A percentile compares a stretch with the other conserved stretches of the same genome.
Evolutionary conservation across 2,888 invertebrate genomes (phyloP).

Genomic region (Mellilla xanthometata): DNA sequence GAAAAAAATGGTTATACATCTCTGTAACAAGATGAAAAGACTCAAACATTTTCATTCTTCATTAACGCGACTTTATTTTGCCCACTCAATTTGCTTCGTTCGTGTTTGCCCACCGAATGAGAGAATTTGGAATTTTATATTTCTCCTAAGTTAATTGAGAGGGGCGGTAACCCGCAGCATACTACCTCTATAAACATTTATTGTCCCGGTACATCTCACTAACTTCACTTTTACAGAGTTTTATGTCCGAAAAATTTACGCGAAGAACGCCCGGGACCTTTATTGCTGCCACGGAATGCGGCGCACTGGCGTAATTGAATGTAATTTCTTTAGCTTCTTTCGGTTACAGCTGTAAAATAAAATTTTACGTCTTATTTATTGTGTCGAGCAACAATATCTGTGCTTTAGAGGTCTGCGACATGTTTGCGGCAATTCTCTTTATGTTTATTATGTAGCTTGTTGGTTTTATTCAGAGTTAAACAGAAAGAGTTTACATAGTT

Average conservation of each 20-base stretch:
- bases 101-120: conserved; percentile 74
- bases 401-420: conserved; percentile 15
- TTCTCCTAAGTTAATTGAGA: conserved; percentile 70
- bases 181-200: conserved; percentile 75
- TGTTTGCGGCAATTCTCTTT: not conserved
- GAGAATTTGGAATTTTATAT: conserved; percentile 65
- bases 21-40: conserved; percentile 54
- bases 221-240: conserved; percentile 80
- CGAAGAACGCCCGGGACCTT: conserved; percentile 68
- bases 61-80: conserved; percentile 71
- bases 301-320: conserved; percentile 70
- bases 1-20: too few species aligned
- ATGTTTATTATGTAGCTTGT: too few species aligned
- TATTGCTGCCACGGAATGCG: conserved; percentile 73
- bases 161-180: conserved; percentile 26
- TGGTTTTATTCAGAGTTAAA: too few species aligned
- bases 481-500: too few species aligned
- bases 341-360: conserved; percentile 79
- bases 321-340: conserved; percentile 80
- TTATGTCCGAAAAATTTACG: conserved; percentile 82
- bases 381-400: conserved; percentile 63
- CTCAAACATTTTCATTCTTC: conserved; percentile 68
- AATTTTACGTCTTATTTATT: conserved; percentile 80
- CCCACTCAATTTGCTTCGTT: conserved; percentile 77
- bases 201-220: conserved; percentile 78